These are phyloP conservation scores for Brachyrhaphis roseni DNA, from an alignment of 2,797 vertebrate genomes.

Conservation along the genomic window DNA sequence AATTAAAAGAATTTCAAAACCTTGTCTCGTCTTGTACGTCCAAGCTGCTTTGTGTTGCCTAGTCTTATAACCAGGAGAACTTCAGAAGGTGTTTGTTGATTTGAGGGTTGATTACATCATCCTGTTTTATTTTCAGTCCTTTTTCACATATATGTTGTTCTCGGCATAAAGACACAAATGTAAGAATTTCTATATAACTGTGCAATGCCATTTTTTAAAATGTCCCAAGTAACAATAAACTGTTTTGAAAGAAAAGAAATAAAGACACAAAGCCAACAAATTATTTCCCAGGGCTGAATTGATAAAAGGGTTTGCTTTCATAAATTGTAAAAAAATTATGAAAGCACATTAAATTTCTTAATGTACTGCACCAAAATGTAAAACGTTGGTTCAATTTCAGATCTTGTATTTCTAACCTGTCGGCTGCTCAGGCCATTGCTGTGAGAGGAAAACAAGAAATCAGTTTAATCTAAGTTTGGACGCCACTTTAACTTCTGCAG, in stretches of 20 bases:
- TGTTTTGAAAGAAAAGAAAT: no score
- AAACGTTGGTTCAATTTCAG: not conserved
- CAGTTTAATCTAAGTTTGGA: conserved; percentile 42
- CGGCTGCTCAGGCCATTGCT: not conserved
- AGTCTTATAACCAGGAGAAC: not conserved
- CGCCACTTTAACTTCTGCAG: conserved; percentile 41
- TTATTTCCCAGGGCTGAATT: not conserved
- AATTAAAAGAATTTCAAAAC: not conserved
- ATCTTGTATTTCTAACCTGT: not conserved
- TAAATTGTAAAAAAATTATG: not conserved
- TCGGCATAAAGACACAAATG: not conserved
- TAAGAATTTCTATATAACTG: no score
- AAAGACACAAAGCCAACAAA: not conserved
- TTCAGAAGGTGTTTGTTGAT: not conserved
- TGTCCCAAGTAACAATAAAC: no score
- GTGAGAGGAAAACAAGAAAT: conserved; percentile 16
- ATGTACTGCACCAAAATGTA: not conserved
- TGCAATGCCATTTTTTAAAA: no score
- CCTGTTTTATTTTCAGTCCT: not conserved
- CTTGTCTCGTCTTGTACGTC: not conserved
- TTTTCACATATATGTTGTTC: not conserved
- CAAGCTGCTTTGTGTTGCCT: not conserved
- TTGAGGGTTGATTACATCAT: not conserved
- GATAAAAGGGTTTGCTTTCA: not conserved
- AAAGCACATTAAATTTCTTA: not conserved